Base-by-base conservation (phyloP, 2,113 vertebrate genomes). In the Climacteris rufus region DNA sequence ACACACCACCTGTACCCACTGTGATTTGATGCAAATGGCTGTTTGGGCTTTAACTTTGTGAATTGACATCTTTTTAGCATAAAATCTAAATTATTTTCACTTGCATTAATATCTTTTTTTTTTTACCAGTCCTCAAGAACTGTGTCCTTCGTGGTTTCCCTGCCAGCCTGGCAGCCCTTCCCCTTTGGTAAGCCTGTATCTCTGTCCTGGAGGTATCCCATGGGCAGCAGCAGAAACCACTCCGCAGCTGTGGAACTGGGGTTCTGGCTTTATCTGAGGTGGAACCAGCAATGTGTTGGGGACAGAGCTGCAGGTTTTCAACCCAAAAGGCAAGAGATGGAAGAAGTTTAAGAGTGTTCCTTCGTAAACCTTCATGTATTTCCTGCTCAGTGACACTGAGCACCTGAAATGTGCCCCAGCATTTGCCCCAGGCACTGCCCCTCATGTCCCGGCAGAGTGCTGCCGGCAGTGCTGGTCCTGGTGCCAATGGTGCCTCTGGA, bases 361-460 rank as follows among this genome's bases (percentile, higher is more conserved):
- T 72, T 28, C 57, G 18, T 68, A 63, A 79, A 27, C 8, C 6
- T 57, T 71, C 19, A 49, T 9, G 15, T 20, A 1, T 7, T 50
- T 33, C 28, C 53, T 4, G 20, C 61, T 71, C 40, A 24, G 9
- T 56, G 70, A 66, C 50, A 40, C 17, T 4, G 8, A 25, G 23
- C 45, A 17, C 11, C n/a, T n/a, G 35, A 16, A 59, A 25, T 1
- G 13, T 20, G 53, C 57, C 40, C 2, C 70, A 35, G 30, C 42
- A 31, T 20, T 50, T 0, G 0, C 44, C 52, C 40, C 56, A 7
- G 25, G 18, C 6, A 11, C 33, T 9, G 49, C 11, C 11, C 9
- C 28, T 37, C 19, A 22, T 14, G 5, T 56, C 76, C 63, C 22
- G 13, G 30, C 13, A 11, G 28, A 24, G 59, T 0, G 0, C 39